phyloP scores from a whole-genome alignment of 2,113 vertebrate genomes.

The Forbesichthys papilliferus region DNA sequence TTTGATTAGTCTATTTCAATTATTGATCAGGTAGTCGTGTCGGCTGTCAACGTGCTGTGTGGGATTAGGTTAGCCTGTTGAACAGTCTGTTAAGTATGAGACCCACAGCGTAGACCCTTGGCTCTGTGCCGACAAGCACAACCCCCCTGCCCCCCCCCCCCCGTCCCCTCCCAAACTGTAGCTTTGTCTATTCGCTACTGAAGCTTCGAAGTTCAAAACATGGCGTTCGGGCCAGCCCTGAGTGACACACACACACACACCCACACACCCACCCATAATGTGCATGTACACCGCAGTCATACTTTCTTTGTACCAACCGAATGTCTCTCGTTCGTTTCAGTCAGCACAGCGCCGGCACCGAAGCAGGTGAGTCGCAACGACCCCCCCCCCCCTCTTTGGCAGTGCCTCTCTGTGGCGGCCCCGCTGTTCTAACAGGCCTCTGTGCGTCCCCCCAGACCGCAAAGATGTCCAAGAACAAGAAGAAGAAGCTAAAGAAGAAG shows the following conservation, averaged over 20 bases:
- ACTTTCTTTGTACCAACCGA: conserved; percentile 14
- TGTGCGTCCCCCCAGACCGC: conserved; percentile 71
- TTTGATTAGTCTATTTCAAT: no score
- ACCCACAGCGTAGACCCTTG: no score
- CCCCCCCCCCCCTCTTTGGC: not conserved
- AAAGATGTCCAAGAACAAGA: conserved; percentile 99
- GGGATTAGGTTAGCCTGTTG: no score
- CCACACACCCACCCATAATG: not conserved
- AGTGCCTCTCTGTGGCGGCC: not conserved
- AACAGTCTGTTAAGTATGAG: no score
- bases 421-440: not conserved
- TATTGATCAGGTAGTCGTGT: no score
- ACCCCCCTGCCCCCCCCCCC: no score
- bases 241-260: not conserved
- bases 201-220: no score
- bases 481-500: conserved; percentile 99
- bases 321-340: conserved; percentile 76
- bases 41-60: no score
- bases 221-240: no score
- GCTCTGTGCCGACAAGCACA: no score
- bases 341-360: conserved; percentile 95
- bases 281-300: not conserved
- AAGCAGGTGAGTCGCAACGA: conserved; percentile 83
- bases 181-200: no score
- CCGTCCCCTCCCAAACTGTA: no score